phyloP scores from a whole-genome alignment of 1,140 invertebrate genomes.

The Bursaphelenchus mucronatus region DNA sequence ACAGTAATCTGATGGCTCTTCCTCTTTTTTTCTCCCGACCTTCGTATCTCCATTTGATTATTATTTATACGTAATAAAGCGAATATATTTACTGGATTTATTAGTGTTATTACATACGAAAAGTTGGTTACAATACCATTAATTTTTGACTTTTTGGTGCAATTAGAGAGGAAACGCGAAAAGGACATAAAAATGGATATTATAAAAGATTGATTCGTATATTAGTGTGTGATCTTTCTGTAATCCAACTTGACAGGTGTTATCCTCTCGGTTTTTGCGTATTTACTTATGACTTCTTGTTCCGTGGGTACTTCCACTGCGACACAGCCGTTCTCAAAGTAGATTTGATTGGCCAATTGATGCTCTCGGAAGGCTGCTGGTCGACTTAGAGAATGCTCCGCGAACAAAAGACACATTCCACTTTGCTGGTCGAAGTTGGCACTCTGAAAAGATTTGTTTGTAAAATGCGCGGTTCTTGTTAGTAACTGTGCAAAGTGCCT shows the following conservation, averaged over 20 bases:
- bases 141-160: too few relatives aligned
- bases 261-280: conserved; percentile 9
- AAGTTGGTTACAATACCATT: too few relatives aligned
- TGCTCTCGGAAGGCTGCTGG: conserved; percentile 18
- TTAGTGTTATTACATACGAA: too few relatives aligned
- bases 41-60: too few relatives aligned
- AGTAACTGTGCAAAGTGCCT: background rate
- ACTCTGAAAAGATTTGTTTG: conserved; percentile 8
- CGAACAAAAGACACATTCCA: conserved; percentile 16
- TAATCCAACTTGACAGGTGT: conserved; percentile 12
- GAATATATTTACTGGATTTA: too few relatives aligned
- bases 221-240: background rate
- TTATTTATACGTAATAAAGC: too few relatives aligned
- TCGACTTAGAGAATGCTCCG: conserved; percentile 7
- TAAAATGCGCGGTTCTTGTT: background rate
- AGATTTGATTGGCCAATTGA: conserved; percentile 6
- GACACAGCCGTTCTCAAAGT: conserved; percentile 26
- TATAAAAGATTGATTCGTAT: too few relatives aligned
- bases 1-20: too few relatives aligned
- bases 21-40: too few relatives aligned
- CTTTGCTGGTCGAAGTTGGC: conserved; percentile 20
- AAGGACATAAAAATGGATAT: too few relatives aligned
- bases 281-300: background rate
- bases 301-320: conserved; percentile 3
- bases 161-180: too few relatives aligned